phyloP scores from a whole-genome alignment of 2,797 vertebrate species.

The Eurystomus glaucurus region DNA sequence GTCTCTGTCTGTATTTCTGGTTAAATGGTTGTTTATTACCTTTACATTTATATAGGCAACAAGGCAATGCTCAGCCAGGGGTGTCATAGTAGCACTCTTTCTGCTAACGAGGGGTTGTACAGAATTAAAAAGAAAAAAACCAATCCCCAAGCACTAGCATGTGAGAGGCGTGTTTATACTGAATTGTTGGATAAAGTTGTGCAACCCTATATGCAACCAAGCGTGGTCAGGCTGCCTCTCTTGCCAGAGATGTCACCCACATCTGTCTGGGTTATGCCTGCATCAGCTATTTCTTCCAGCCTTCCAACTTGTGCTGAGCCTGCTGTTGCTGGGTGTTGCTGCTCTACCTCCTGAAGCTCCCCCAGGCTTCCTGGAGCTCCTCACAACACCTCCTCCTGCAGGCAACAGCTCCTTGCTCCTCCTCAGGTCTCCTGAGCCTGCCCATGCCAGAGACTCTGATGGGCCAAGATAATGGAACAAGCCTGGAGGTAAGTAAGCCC shows the following conservation, averaged over 20 bases:
- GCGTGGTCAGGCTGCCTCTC: not conserved
- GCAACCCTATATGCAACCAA: slow-evolving; percentile 15
- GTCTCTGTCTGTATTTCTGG: not conserved
- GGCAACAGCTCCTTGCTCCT: not conserved
- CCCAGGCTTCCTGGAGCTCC: not conserved
- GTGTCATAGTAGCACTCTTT: not conserved
- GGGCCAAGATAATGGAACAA: not conserved
- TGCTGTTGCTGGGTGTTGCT: slow-evolving; percentile 47
- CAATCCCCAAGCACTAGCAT: not conserved
- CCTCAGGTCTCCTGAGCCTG: not conserved
- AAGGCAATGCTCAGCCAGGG: not conserved
- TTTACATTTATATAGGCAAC: not conserved
- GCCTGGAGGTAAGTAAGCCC: not conserved
- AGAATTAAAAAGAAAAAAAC: not conserved
- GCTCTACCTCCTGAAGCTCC: not conserved
- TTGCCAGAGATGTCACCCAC: slow-evolving; percentile 57
- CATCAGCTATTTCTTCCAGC: slow-evolving; percentile 46
- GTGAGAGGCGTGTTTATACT: slow-evolving; percentile 31
- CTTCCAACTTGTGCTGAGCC: not conserved
- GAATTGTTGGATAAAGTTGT: slow-evolving; percentile 31
- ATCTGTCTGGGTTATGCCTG: slow-evolving; percentile 50
- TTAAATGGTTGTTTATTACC: not conserved
- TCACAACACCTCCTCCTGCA: not conserved
- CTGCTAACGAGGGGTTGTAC: not conserved
- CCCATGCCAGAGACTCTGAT: fast-evolving